phyloP scores from a whole-genome alignment of 1,140 invertebrate genomes.

The Drosophila novamexicana region DNA sequence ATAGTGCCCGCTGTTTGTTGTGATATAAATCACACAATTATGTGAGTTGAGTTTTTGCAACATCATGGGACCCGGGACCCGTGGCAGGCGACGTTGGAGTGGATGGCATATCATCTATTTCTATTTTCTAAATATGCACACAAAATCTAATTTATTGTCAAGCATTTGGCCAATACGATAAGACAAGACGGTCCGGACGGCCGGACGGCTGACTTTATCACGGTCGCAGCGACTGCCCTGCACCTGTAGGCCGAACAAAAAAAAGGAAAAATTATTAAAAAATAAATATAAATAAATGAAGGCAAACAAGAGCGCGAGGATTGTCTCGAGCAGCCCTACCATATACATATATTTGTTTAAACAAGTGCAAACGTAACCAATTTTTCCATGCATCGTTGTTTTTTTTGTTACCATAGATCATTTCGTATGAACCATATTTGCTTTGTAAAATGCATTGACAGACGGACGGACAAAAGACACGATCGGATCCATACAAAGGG shows the following conservation, averaged over 20 bases:
- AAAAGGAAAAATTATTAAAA: slow-evolving; percentile 42
- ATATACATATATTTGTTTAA: slow-evolving; percentile 58
- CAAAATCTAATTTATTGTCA: slow-evolving; percentile 80
- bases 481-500: slow-evolving; percentile 67
- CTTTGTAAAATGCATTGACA: slow-evolving; percentile 72
- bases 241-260: slow-evolving; percentile 61
- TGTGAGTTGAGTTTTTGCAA: slow-evolving; percentile 61
- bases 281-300: slow-evolving; percentile 39
- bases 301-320: slow-evolving; percentile 6
- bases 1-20: slow-evolving; percentile 21
- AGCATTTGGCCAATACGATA: slow-evolving; percentile 69
- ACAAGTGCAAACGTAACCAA: slow-evolving; percentile 78
- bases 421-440: slow-evolving; percentile 65
- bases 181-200: slow-evolving; percentile 35
- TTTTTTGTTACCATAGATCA: slow-evolving; percentile 45
- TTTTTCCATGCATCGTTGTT: slow-evolving; percentile 50
- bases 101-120: slow-evolving; percentile 34
- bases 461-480: slow-evolving; percentile 64
- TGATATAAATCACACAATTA: slow-evolving; percentile 68
- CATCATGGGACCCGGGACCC: slow-evolving; percentile 51
- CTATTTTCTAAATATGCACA: slow-evolving; percentile 66
- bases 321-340: not conserved
- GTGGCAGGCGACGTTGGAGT: slow-evolving; percentile 40
- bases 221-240: slow-evolving; percentile 25
- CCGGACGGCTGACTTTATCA: slow-evolving; percentile 51